These are phyloP conservation scores for Bubo scandiacus DNA, from an alignment of 2,113 vertebrate species.

Conservation along the genomic window DNA sequence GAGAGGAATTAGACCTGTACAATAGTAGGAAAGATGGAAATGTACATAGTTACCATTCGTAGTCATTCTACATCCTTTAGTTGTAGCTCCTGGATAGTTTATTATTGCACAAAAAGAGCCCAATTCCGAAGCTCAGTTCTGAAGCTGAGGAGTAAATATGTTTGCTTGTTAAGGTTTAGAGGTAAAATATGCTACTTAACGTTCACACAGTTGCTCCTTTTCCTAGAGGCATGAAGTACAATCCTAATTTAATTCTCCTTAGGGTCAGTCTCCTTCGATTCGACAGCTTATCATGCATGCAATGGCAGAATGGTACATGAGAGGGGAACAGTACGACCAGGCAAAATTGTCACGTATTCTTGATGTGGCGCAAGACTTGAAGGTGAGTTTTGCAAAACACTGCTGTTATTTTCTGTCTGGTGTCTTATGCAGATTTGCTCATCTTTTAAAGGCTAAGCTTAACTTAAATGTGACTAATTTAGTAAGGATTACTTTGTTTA, in stretches of 20 bases:
- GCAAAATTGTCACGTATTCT: slow-evolving; percentile 97
- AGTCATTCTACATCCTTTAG: background rate
- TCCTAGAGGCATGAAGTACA: background rate
- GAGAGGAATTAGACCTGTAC: background rate
- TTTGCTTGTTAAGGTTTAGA: background rate
- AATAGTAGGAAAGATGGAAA: background rate
- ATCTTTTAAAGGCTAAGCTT: background rate
- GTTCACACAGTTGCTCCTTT: background rate
- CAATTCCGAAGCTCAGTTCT: background rate
- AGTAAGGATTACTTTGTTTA: background rate
- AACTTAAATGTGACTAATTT: background rate
- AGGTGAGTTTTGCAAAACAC: slow-evolving; percentile 76
- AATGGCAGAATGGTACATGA: slow-evolving; percentile 99
- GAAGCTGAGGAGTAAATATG: background rate
- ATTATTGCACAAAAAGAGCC: background rate
- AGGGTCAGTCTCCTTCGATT: slow-evolving; percentile 99
- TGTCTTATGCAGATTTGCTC: background rate
- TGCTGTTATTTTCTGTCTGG: background rate
- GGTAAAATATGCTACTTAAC: background rate
- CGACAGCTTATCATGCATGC: slow-evolving; percentile 99
- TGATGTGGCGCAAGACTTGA: slow-evolving; percentile 98
- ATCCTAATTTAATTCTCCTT: background rate
- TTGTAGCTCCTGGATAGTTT: background rate
- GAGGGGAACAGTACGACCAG: slow-evolving; percentile 98
- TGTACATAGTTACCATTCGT: accelerated